Base-by-base conservation (phyloP, 2,113 vertebrate species). In the Petromus typicus region DNA sequence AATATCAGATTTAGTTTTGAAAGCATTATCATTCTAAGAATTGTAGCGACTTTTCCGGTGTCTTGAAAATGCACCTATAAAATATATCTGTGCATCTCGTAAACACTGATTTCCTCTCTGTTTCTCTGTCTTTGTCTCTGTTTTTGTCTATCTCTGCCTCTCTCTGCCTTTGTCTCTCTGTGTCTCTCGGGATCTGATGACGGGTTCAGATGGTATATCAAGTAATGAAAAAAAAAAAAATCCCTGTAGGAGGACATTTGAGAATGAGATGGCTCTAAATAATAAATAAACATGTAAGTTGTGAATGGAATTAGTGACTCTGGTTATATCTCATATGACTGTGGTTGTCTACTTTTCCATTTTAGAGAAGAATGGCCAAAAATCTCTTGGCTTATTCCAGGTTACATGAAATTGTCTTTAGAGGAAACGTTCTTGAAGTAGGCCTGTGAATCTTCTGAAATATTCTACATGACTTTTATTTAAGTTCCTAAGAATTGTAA, bases 281-380 rank as follows among this genome's bases (percentile, higher is more conserved):
- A 78, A 85, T 14, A 67, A 83, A 37, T 34, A 69, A 56, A 61
- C 37, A 3, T 32, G 14, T 30, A 81, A 10, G 7, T 59, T 45
- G 59, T 43, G 5, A 43, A 10, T 88, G 16, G 25, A 91, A 80
- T 80, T 13, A 56, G 2, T 30, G 73, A 30, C 27, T 75, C 23
- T 54, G 7, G 2, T 1, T 18, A 18, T 75, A 16, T 37, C 20
- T 84, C 12, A 80, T 40, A 88, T 25, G 73, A 43, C 1, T 64
- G 23, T 89, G 63, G 43, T 45, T 96, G 18, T 16, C 57, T 43
- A 92, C 57, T 66, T 75, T 86, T 66, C 51, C 22, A 59, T 66
- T 27, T 86, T 83, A 87, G 51, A 86, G 22, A 88, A 59, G 3
- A 76, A n/a, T 20, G 4, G 40, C 13, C 25, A 71, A 79, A 87